phyloP scores from a whole-genome alignment of 1,140 invertebrate species.

The Drosophila ficusphila region DNA sequence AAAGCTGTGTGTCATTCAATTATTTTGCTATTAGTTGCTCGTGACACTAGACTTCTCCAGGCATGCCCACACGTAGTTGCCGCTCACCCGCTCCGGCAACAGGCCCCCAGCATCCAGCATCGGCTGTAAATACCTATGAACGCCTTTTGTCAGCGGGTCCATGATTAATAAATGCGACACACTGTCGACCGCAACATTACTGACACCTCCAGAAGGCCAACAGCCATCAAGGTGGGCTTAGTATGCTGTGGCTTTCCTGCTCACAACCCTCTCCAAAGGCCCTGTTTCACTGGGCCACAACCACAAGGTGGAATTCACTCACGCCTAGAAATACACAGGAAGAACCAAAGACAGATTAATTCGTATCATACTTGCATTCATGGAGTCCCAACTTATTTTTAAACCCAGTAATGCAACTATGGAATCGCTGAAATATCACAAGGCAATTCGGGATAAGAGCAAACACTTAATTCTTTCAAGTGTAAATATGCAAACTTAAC shows the following conservation, averaged over 20 bases:
- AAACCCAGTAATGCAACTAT: no score
- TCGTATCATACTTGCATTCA: no score
- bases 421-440: no score
- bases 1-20: constrained; percentile 68
- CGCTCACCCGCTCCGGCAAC: neutral
- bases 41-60: constrained; percentile 56
- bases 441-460: neutral
- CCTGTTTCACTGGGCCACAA: constrained; percentile 9
- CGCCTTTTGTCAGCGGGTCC: constrained; percentile 27
- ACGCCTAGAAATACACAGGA: constrained; percentile 5
- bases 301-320: constrained; percentile 22
- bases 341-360: neutral
- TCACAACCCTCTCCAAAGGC: neutral
- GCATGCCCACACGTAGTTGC: constrained; percentile 50
- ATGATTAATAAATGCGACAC: constrained; percentile 76
- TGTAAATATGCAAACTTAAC: constrained; percentile 43
- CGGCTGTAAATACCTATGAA: constrained; percentile 13
- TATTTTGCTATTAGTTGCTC: constrained; percentile 71
- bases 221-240: constrained; percentile 50
- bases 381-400: no score
- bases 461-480: neutral
- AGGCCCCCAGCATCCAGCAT: constrained; percentile 3
- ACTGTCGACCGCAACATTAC: constrained; percentile 71
- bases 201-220: constrained; percentile 60
- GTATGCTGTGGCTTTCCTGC: constrained; percentile 61